Evolutionary conservation across 2,113 vertebrate genomes (phyloP), one percentile per base, ranked within the genome.

Genomic region (Leptobrachium ailaonicum): DNA sequence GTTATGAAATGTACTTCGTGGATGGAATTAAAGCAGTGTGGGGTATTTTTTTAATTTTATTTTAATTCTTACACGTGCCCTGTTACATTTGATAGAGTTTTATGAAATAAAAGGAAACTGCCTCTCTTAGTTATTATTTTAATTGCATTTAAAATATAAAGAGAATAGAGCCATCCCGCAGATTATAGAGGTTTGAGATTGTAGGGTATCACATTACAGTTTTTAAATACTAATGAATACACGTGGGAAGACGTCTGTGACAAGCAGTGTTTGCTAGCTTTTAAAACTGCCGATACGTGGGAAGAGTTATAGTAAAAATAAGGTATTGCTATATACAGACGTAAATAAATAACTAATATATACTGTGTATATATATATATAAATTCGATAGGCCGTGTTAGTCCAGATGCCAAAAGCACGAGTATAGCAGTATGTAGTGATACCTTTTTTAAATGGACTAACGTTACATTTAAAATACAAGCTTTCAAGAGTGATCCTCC

Each of bases 181-280:
- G 64, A 50, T 67, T 80, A 58, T 71, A 58, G 71, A 80, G 42
- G 71, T 63, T n/a, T 67, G 50, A 32, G 44, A 80, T 80, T 79
- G 60, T 40, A 11, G n/a, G 77, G 70, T 79, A 79, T 79, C 70
- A 66, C 66, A 62, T 79, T 79, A 47, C 77, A 73, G 66, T 56
- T 73, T 79, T 79, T 32, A 45, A 66, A 53, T 73, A 41, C 77
- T 73, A 79, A 79, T 79, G 45, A 79, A 79, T 73, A 79, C 77
- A 73, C 77, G 11, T 66, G 71, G 77, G 77, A 79, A 40, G 11
- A 7, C 6, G 14, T 6, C 14, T 66, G n/a, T 67, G 8, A 40
- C 73, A 75, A 75, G n/a, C 6, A 53, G 66, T 66, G n/a, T 32
- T 42, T 56, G 6, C 20, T 43, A 41, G 14, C 54, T 68, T 76